Evolutionary conservation across 2,888 invertebrate genomes (phyloP), one percentile per base, ranked within the genome.

Genomic region (Hypselothyrea guttata): DNA sequence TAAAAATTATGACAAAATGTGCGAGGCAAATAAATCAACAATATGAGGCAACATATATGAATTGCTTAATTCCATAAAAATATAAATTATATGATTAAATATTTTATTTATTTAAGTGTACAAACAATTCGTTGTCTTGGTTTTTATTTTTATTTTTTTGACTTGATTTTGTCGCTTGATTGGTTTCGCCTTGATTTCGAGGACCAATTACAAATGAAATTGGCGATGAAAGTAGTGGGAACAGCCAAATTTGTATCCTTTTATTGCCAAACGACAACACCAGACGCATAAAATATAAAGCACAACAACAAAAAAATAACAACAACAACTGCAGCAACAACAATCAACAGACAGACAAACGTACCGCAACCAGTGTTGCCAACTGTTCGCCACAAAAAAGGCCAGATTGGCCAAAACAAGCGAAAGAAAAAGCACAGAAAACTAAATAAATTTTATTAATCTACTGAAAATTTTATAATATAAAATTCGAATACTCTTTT

Each of bases 241-340:
- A 37, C 31, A 28, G 44, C 16, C 35, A 59, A 63, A 64, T 56
- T 65, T 65, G 48, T 69, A 71, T 65, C 56, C 61, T 65, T 70
- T 61, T 59, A 38, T 63, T 63, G 63, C n/a, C n/a, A n/a, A n/a
- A n/a, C n/a, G n/a, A n/a, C n/a, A 11, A 16, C 16, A 15, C 16
- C 33, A 28, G 45, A 47, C 27, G 27, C 15, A 67, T 18, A 37
- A 64, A 15, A 48, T 47, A 54, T 40, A 52, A 54, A 53, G 47
- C 53, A 60, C 22, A 49, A 46, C 15, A 48, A 38, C 54, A 47
- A 49, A 49, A 46, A 12, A 48, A 38, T 52, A 47, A 49, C 22
- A 52, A 47, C 41, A 42, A 18, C 49, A 45, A 42, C 27, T 37
- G n/a, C 37, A 54, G 40, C 45, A 53, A 9, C 28, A 12, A 44